A percentile compares a stretch with the other conserved stretches of the same genome.
Conservation (phyloP, 2,797 vertebrate species). For the Sphenopsis melanotis region DNA sequence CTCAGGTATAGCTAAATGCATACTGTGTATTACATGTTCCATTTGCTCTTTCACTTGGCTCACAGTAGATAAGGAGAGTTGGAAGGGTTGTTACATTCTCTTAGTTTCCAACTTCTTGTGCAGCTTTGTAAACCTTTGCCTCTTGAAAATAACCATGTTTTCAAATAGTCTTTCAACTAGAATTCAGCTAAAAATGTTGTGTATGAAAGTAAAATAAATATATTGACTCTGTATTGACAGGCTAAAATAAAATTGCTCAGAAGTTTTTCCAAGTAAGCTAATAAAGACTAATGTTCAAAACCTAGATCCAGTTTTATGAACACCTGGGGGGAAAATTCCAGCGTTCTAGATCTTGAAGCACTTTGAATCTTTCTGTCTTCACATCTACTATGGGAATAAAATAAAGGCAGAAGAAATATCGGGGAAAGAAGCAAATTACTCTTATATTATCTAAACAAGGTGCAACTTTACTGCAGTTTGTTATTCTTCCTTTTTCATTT, state of each 20-base stretch:
- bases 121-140: neutral
- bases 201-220: neutral
- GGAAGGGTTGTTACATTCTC: neutral
- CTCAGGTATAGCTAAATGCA: neutral
- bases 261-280: neutral
- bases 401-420: neutral
- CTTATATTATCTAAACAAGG: neutral
- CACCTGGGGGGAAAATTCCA: neutral
- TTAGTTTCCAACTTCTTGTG: neutral
- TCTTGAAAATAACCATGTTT: neutral
- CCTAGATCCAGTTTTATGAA: neutral
- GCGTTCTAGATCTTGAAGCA: neutral
- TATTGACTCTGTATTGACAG: neutral
- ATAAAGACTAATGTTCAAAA: neutral
- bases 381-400: neutral
- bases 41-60: neutral
- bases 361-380: neutral
- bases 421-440: neutral
- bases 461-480: neutral
- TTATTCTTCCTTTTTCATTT: neutral
- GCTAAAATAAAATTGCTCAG: neutral
- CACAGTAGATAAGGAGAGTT: neutral
- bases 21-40: neutral
- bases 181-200: neutral
- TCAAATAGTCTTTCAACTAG: neutral